These are phyloP conservation scores for Hydrotaea cyrtoneurina DNA, from an alignment of 2,888 invertebrate genomes.

Conservation along the genomic window DNA sequence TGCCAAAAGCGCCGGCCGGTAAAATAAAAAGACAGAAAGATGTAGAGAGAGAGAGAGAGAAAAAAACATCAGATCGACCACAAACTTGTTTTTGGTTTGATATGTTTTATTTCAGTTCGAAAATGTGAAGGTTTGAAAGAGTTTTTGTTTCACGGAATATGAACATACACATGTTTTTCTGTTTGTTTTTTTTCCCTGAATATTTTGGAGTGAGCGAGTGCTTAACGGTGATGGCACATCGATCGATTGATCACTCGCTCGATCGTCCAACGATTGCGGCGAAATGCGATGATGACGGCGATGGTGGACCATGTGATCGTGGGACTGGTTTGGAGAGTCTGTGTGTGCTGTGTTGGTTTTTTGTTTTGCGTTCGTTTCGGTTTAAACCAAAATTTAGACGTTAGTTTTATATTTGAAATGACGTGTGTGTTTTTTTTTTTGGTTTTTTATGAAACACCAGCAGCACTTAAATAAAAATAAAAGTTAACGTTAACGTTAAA, in stretches of 20 bases:
- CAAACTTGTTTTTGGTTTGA: conserved; percentile 51
- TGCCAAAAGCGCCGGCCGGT: conserved; percentile 66
- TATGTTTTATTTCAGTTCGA: conserved; percentile 2
- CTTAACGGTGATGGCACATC: conserved; percentile 51
- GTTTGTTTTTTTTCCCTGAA: neutral
- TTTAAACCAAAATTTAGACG: conserved; percentile 49
- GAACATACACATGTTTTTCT: conserved; percentile 34
- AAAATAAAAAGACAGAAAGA: neutral
- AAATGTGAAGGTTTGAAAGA: conserved; percentile 60
- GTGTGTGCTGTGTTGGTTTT: conserved; percentile 26
- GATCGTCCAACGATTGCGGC: neutral
- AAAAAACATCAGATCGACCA: neutral
- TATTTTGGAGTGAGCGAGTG: neutral
- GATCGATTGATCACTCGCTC: conserved; percentile 38
- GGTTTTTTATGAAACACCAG: conserved; percentile 22
- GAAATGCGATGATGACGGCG: conserved; percentile 35
- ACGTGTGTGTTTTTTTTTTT: conserved; percentile 34
- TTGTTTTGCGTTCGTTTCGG: neutral
- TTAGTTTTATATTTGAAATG: conserved; percentile 40
- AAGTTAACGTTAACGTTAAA: conserved; percentile 13
- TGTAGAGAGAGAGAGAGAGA: no score
- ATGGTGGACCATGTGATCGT: neutral
- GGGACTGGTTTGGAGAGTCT: conserved; percentile 61
- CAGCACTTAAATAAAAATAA: conserved; percentile 28
- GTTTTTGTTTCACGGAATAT: conserved; percentile 18